Evolutionary conservation across 1,140 invertebrate species (phyloP).

Genomic region (Brachionus rotundiformis): DNA sequence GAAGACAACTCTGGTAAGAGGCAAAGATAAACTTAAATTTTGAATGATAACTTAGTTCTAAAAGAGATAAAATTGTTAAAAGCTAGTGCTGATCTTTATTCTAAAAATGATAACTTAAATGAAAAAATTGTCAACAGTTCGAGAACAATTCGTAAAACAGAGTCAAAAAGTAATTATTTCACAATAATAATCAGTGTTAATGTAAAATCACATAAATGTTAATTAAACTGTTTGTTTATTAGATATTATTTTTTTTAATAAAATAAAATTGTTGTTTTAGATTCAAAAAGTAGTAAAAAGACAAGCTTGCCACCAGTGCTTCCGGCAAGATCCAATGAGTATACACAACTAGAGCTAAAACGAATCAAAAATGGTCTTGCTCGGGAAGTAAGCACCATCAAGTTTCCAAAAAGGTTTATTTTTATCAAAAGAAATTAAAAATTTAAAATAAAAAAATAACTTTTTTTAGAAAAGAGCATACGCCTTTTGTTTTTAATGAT

Average conservation of each 20-base stretch:
- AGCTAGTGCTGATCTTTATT: neutral
- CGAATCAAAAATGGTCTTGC: conserved; percentile 12
- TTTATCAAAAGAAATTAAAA: neutral
- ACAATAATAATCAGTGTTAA: neutral
- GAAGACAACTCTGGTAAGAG: neutral
- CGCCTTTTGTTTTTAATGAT: conserved; percentile 51
- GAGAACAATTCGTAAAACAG: neutral
- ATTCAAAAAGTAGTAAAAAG: conserved; percentile 6
- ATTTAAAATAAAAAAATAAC: neutral
- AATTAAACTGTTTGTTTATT: neutral
- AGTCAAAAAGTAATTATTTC: neutral
- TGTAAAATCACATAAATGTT: conserved; percentile 23
- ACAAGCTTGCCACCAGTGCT: conserved; percentile 3
- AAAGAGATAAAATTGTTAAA: neutral
- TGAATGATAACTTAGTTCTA: neutral
- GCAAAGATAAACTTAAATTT: neutral
- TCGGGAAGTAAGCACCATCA: neutral
- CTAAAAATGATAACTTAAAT: neutral
- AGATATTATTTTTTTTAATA: neutral
- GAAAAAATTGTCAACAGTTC: neutral
- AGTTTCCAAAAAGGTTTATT: conserved; percentile 30
- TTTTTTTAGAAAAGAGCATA: conserved; percentile 42
- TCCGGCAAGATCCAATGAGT: neutral
- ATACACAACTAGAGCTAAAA: conserved; percentile 16
- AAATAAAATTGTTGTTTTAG: neutral